A percentile compares a stretch with the other conserved stretches of the same genome.
phyloP scores from a whole-genome alignment of 2,888 invertebrate species.

The Drosophila emarginata region DNA sequence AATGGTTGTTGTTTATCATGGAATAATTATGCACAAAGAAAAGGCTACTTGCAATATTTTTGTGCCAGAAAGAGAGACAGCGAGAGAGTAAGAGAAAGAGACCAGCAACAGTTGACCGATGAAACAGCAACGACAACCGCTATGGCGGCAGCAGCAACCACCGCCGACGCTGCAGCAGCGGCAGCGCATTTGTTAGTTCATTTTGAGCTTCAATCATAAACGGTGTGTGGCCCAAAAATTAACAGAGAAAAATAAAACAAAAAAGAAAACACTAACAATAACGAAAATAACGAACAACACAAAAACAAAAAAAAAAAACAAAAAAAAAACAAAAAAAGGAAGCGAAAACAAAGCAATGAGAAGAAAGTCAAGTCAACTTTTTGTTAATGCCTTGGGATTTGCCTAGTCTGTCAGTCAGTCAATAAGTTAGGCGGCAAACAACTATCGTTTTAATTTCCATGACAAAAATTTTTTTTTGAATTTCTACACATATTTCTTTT shows the following conservation, averaged over 20 bases:
- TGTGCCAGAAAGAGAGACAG: neutral
- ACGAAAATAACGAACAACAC: neutral
- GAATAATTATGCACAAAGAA: slow-evolving; percentile 49
- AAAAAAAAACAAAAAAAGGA: neutral
- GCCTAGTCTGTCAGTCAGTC: neutral
- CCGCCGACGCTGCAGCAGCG: neutral
- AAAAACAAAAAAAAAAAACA: slow-evolving; percentile 12
- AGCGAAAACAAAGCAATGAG: neutral
- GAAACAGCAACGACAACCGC: neutral
- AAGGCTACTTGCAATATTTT: neutral
- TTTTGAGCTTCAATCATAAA: slow-evolving; percentile 69
- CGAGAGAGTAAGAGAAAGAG: neutral
- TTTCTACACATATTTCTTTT: neutral
- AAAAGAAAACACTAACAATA: slow-evolving; percentile 18
- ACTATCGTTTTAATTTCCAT: neutral
- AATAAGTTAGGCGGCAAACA: neutral
- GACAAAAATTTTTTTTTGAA: neutral
- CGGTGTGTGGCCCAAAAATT: slow-evolving; percentile 31
- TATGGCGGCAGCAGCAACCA: neutral
- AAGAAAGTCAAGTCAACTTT: neutral
- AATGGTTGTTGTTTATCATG: slow-evolving; percentile 33
- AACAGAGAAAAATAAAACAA: slow-evolving; percentile 49
- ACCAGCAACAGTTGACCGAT: slow-evolving; percentile 7
- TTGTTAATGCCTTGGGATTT: neutral
- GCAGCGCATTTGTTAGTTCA: slow-evolving; percentile 44